These are phyloP conservation scores for Ochotona princeps DNA, from an alignment of 2,113 vertebrate genomes.

Conservation along the genomic window DNA sequence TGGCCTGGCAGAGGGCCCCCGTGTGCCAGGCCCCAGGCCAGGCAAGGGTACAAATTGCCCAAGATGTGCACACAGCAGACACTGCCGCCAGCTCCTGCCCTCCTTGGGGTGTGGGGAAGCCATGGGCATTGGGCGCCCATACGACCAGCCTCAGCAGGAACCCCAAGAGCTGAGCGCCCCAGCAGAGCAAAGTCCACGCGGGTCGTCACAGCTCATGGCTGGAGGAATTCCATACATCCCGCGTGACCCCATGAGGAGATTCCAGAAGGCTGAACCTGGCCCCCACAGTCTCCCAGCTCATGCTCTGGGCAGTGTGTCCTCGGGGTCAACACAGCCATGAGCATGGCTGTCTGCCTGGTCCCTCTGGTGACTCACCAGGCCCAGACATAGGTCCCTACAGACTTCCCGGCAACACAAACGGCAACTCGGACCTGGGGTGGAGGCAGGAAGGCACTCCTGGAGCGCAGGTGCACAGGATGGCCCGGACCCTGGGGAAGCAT, in stretches of 20 bases:
- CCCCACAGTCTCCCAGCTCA: rapidly evolving
- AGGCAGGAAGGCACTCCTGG: too few species aligned
- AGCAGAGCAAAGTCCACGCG: rapidly evolving
- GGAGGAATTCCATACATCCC: rapidly evolving
- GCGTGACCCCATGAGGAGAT: neutral
- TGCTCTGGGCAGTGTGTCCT: neutral
- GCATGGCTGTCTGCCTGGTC: neutral
- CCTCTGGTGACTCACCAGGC: rapidly evolving
- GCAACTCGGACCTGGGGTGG: too few species aligned
- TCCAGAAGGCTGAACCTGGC: neutral
- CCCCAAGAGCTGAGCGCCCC: neutral
- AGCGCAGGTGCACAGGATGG: too few species aligned
- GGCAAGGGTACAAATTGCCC: neutral
- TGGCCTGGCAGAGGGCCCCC: neutral
- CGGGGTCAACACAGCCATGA: rapidly evolving
- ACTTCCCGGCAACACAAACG: too few species aligned
- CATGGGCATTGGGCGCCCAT: too few species aligned
- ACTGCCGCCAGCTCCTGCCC: too few species aligned
- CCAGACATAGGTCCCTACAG: too few species aligned
- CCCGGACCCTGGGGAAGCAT: too few species aligned
- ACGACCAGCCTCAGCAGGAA: neutral
- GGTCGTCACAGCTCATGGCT: rapidly evolving
- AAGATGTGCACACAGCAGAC: too few species aligned
- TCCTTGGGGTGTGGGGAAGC: too few species aligned
- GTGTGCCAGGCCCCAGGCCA: neutral